Base-by-base conservation (phyloP, 2,113 vertebrate genomes). In the Ginglymostoma cirratum region DNA sequence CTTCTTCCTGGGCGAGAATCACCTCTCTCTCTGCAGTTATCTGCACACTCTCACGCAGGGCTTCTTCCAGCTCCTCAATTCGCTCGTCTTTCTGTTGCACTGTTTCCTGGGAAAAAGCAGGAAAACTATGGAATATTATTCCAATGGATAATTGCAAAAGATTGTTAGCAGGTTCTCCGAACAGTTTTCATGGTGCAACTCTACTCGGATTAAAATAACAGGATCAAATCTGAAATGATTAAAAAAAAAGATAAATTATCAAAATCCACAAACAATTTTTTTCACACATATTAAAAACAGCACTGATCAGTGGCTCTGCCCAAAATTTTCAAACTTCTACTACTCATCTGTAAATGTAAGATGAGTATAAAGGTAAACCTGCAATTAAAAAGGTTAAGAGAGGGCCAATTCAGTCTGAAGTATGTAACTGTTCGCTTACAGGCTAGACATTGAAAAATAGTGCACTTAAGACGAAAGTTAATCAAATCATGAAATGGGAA, bases 1-100 rank as follows among this genome's bases (percentile, higher is more conserved):
- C 95, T 96, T 97, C 97, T 96, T 98, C 97, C 96, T 98, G 97
- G 0, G 96, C 97, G 97, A 97, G 97, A 80, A 98, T 97, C 96
- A 96, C 95, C 96, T 98, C 97, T 96, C 97, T 97, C 96, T 97
- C 97, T 78, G 97, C 97, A 0, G 97, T 97, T 94, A 97, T 97
- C 96, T 97, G 97, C 97, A 97, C 97, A 97, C 97, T 98, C 72
- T 98, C 97, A 96, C 97, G 97, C 96, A 98, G 97, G 55, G 97
- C 96, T 96, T 80, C 96, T 97, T 98, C 98, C 97, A 98, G 89
- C 96, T 97, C 97, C 96, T 97, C 96, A 96, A 98, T 98, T 86
- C 96, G 96, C 96, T 97, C 97, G 4, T 97, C 96, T 10, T 97
- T 98, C 96, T 97, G 97, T 96, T 96, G 96, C 96, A 97, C 96